Conservation (phyloP, 2,888 invertebrate genomes). For the Cactoblastis cactorum region DNA sequence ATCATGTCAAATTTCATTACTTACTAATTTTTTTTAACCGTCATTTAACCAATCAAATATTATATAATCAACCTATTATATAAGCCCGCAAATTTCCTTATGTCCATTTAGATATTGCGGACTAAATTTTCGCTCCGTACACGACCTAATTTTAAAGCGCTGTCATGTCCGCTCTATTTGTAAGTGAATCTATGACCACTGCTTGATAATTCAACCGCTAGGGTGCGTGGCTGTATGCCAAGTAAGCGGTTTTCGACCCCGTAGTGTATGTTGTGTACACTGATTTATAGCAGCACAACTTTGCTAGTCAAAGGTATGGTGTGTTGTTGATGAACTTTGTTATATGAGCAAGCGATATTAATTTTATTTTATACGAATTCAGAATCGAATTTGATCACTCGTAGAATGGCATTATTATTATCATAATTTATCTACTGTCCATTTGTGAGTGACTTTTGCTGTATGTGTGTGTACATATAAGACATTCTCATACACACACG, state of each 20-base stretch:
- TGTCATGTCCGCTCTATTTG: constrained; percentile 21
- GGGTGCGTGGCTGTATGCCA: constrained; percentile 62
- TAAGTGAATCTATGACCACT: constrained; percentile 20
- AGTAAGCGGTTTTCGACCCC: constrained; percentile 45
- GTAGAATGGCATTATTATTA: too few species aligned
- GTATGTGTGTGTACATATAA: too few species aligned
- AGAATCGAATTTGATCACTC: too few species aligned
- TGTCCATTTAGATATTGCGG: constrained; percentile 10
- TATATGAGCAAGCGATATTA: too few species aligned
- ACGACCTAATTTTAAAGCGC: constrained; percentile 15
- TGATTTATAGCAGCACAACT: constrained; percentile 47
- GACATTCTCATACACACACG: too few species aligned
- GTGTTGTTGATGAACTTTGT: constrained; percentile 20
- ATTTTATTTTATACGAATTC: too few species aligned
- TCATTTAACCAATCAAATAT: neutral
- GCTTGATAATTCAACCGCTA: constrained; percentile 41
- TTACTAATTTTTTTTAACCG: neutral
- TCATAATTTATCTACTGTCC: too few species aligned
- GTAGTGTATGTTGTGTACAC: constrained; percentile 34
- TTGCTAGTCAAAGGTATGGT: constrained; percentile 38
- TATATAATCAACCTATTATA: too few species aligned
- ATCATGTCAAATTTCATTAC: neutral
- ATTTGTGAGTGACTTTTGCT: too few species aligned
- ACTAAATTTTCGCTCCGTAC: constrained; percentile 2
- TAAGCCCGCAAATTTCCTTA: neutral